A percentile compares a stretch with the other conserved stretches of the same genome.
phyloP scores from a whole-genome alignment of 2,113 vertebrate species.

The Hippoglossus stenolepis region DNA sequence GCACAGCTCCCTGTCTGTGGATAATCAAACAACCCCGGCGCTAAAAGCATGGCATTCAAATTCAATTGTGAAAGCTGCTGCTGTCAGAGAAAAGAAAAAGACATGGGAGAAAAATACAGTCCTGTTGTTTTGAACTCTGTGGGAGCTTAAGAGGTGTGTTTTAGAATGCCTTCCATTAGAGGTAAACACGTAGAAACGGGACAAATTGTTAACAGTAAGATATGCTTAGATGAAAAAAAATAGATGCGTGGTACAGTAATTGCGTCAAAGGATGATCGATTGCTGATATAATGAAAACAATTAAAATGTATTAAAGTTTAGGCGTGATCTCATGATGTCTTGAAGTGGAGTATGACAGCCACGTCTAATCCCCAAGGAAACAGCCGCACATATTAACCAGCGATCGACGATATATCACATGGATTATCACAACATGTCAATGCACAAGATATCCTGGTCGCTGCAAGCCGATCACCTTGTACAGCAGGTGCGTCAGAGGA shows the following conservation, averaged over 20 bases:
- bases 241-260: conserved; percentile 25
- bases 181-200: conserved; percentile 44
- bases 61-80: conserved; percentile 74
- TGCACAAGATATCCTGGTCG: conserved; percentile 32
- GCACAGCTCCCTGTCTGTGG: conserved; percentile 75
- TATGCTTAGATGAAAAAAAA: conserved; percentile 19
- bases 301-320: conserved; percentile 56
- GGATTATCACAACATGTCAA: conserved; percentile 56
- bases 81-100: conserved; percentile 67
- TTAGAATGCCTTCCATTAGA: conserved; percentile 70
- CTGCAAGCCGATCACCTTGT: conserved; percentile 30
- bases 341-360: conserved; percentile 44
- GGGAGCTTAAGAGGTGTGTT: conserved; percentile 66
- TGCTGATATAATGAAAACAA: conserved; percentile 52
- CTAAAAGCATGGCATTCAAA: conserved; percentile 79
- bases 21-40: conserved; percentile 77
- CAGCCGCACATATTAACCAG: conserved; percentile 52
- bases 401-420: conserved; percentile 49
- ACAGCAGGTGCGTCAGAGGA: neutral
- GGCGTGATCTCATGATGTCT: conserved; percentile 40
- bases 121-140: conserved; percentile 74
- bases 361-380: conserved; percentile 51
- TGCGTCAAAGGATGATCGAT: conserved; percentile 54
- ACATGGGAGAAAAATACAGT: conserved; percentile 63
- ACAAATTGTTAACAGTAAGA: conserved; percentile 35